These are phyloP conservation scores for Columbina picui DNA, from an alignment of 2,113 vertebrate species.

Conservation along the genomic window DNA sequence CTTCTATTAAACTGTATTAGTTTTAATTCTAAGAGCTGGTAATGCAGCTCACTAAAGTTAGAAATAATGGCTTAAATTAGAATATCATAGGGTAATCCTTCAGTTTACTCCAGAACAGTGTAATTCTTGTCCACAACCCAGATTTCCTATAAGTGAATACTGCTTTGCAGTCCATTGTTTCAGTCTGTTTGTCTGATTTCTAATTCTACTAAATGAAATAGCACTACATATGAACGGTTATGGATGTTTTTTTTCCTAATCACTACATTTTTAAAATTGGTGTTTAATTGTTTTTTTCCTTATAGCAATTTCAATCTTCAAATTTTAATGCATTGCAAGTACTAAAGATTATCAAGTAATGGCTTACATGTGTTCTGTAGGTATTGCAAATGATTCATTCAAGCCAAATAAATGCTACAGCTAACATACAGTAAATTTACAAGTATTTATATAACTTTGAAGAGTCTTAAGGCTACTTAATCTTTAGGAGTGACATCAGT, in stretches of 20 bases:
- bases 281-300: background rate
- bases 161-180: background rate
- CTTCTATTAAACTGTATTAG: background rate
- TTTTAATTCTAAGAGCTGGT: background rate
- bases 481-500: constrained; percentile 74
- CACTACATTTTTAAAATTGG: fast-evolving
- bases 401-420: background rate
- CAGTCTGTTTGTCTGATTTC: background rate
- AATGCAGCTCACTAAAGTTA: background rate
- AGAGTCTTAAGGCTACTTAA: constrained; percentile 67
- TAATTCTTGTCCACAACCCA: background rate
- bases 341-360: background rate
- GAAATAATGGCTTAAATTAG: background rate
- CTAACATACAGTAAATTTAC: constrained; percentile 32
- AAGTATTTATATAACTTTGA: constrained; percentile 56
- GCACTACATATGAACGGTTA: background rate
- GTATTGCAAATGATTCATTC: background rate
- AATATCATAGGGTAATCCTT: background rate
- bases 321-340: background rate
- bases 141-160: background rate
- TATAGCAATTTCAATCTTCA: background rate
- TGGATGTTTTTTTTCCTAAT: background rate
- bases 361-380: background rate
- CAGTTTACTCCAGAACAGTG: background rate
- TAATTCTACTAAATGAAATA: background rate